Conservation (phyloP, 2,888 invertebrate genomes). For the Strigamia maritima region DNA sequence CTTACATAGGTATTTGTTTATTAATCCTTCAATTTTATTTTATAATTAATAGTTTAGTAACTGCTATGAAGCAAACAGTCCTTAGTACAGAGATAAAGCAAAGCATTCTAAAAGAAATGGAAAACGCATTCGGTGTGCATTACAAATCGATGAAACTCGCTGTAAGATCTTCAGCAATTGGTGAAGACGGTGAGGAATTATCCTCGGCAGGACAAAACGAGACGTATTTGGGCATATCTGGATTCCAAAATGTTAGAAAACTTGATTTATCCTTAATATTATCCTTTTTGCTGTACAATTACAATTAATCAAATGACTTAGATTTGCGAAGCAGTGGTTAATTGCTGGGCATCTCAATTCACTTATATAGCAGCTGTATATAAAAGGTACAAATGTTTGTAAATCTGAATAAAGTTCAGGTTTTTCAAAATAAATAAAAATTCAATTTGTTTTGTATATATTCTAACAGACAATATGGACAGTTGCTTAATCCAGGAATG, state of each 20-base stretch:
- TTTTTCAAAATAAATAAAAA: not conserved
- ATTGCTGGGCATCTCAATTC: constrained; percentile 81
- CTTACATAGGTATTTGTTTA: not conserved
- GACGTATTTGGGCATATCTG: constrained; percentile 67
- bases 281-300: not conserved
- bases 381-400: constrained; percentile 59
- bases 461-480: constrained; percentile 66
- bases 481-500: constrained; percentile 65
- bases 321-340: constrained; percentile 58
- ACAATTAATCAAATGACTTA: constrained; percentile 40
- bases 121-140: constrained; percentile 10
- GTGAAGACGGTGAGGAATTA: constrained; percentile 72
- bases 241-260: constrained; percentile 47
- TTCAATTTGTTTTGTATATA: too few relatives aligned
- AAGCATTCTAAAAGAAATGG: not conserved
- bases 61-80: not conserved
- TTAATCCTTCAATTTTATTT: not conserved
- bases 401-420: not conserved
- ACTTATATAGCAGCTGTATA: constrained; percentile 73
- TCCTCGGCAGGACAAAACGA: constrained; percentile 83
- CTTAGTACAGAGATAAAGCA: not conserved
- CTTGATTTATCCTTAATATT: not conserved
- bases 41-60: not conserved
- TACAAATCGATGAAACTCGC: constrained; percentile 38
- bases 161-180: constrained; percentile 42